A percentile compares a stretch with the other conserved stretches of the same genome.
Evolutionary conservation across 2,113 vertebrate genomes (phyloP).

Genomic region (Ameiurus melas): DNA sequence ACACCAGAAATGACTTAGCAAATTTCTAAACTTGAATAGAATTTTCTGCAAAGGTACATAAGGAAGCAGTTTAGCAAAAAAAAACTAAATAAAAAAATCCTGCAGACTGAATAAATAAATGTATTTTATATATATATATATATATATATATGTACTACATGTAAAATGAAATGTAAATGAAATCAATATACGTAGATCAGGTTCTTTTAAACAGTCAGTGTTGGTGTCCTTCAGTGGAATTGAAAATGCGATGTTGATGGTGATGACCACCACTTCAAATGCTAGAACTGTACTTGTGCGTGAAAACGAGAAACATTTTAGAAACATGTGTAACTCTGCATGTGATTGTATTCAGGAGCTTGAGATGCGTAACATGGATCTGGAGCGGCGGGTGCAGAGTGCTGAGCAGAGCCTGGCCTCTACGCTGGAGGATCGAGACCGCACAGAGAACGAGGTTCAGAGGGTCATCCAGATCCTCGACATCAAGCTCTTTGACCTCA

Average conservation of each 20-base stretch:
- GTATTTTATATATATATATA: no score
- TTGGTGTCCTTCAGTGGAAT: background rate
- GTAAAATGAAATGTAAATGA: background rate
- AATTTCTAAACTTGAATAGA: background rate
- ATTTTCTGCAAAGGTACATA: background rate
- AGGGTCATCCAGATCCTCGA: conserved; percentile 88
- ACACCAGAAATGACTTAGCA: background rate
- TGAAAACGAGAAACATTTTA: background rate
- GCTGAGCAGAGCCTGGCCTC: conserved; percentile 81
- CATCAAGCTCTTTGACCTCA: conserved; percentile 92
- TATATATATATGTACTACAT: background rate
- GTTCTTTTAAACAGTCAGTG: background rate
- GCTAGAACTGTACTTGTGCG: background rate
- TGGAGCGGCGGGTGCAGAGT: conserved; percentile 82
- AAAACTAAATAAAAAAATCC: background rate
- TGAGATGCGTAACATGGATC: conserved; percentile 82
- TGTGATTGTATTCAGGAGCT: conserved; percentile 73
- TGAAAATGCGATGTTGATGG: background rate
- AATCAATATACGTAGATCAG: background rate
- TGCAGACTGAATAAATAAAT: background rate
- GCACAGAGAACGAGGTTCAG: conserved; percentile 80
- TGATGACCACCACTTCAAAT: background rate
- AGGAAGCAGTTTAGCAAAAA: background rate
- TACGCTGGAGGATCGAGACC: conserved; percentile 81
- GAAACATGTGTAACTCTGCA: background rate